Evolutionary conservation across 2,888 invertebrate genomes (phyloP).

Genomic region (Drosophila meridiana): DNA sequence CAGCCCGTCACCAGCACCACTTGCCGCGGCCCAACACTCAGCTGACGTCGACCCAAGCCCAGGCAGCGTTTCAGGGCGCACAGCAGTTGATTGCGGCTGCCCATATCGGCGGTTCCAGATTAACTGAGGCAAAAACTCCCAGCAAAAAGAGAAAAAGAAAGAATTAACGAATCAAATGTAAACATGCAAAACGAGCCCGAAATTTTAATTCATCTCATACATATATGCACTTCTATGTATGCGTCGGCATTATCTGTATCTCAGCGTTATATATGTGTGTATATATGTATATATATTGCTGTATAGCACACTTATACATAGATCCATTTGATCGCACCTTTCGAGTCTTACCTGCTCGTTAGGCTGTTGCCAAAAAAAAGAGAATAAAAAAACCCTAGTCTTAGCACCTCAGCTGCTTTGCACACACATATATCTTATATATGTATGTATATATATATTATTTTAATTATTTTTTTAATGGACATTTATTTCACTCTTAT

Average conservation of each 20-base stretch:
- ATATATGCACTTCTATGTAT: slow-evolving; percentile 13
- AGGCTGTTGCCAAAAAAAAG: slow-evolving; percentile 49
- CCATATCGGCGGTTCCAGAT: slow-evolving; percentile 56
- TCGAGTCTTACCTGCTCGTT: slow-evolving; percentile 64
- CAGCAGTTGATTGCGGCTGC: slow-evolving; percentile 53
- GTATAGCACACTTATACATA: slow-evolving; percentile 1
- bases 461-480: background rate
- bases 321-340: slow-evolving; percentile 15
- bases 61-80: slow-evolving; percentile 56
- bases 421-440: background rate
- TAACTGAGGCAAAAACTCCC: slow-evolving; percentile 52
- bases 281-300: background rate
- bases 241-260: slow-evolving; percentile 47
- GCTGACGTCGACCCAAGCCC: slow-evolving; percentile 56
- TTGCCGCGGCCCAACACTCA: slow-evolving; percentile 76
- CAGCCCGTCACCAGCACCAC: slow-evolving; percentile 92
- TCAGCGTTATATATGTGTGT: background rate
- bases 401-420: slow-evolving; percentile 15
- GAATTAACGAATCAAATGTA: slow-evolving; percentile 20
- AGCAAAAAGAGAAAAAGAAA: slow-evolving; percentile 8
- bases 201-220: slow-evolving; percentile 43
- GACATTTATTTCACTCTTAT: background rate
- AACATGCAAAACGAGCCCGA: slow-evolving; percentile 56
- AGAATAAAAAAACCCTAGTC: background rate
- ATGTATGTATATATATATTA: background rate